Conservation (phyloP, 2,797 vertebrate genomes). For the Melanotaenia parkinsoni region DNA sequence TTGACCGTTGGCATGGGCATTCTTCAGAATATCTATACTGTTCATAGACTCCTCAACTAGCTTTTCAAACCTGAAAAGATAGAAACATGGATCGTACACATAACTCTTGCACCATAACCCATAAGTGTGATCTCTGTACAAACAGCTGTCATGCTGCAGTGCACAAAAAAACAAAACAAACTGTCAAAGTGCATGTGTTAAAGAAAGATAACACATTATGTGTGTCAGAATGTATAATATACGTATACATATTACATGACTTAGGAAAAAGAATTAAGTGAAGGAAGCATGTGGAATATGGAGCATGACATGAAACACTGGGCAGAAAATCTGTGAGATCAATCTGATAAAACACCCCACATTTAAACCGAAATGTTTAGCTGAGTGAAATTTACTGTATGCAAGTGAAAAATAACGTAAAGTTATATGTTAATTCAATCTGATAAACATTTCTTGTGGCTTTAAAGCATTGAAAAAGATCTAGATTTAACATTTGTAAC, state of each 20-base stretch:
- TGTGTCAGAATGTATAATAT: neutral
- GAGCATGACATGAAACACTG: conserved; percentile 8
- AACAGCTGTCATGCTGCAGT: neutral
- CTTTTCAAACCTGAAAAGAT: conserved; percentile 84
- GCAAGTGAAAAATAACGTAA: neutral
- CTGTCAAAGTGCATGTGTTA: neutral
- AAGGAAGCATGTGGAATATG: conserved; percentile 20
- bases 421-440: neutral
- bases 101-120: conserved; percentile 1
- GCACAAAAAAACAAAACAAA: neutral
- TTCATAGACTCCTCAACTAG: conserved; percentile 87
- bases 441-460: neutral
- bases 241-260: neutral
- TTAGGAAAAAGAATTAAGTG: neutral
- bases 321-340: neutral
- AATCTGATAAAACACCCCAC: too few species aligned
- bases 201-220: neutral
- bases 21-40: conserved; percentile 87
- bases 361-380: neutral
- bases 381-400: too few species aligned
- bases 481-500: too few species aligned
- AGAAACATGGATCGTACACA: conserved; percentile 16
- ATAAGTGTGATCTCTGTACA: conserved; percentile 1
- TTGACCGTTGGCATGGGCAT: conserved; percentile 84
- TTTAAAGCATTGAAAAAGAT: neutral